Evolutionary conservation across 2,113 vertebrate species (phyloP).

Genomic region (Anarhynchus alexandrinus): DNA sequence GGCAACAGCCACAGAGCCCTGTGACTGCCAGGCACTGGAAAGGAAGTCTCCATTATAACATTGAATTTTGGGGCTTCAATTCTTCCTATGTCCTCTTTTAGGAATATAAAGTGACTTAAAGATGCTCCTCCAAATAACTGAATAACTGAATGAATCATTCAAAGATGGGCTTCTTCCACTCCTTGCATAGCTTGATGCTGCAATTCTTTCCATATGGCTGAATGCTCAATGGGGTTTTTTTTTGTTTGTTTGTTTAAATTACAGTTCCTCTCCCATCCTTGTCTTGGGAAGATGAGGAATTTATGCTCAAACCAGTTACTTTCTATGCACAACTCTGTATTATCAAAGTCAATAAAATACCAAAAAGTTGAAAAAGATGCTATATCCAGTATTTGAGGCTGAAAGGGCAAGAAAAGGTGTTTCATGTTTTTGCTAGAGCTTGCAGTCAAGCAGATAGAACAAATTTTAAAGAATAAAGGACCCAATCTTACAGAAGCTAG

Average conservation of each 20-base stretch:
- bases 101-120: background rate
- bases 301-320: background rate
- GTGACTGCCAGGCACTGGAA: background rate
- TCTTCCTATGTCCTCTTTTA: background rate
- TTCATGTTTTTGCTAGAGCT: background rate
- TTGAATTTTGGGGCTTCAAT: background rate
- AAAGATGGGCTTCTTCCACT: background rate
- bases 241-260: background rate
- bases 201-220: background rate
- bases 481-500: background rate
- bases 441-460: background rate
- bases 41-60: background rate
- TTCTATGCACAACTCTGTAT: background rate
- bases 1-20: rapidly evolving
- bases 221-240: background rate
- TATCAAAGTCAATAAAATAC: background rate
- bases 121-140: background rate
- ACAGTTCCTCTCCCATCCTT: background rate
- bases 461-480: background rate
- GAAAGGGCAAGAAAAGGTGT: background rate
- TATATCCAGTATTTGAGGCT: background rate
- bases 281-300: background rate
- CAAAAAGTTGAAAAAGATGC: background rate
- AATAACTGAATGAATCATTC: background rate
- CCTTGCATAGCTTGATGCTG: background rate